Conservation (phyloP, 2,113 vertebrate genomes). For the Camelus dromedarius region DNA sequence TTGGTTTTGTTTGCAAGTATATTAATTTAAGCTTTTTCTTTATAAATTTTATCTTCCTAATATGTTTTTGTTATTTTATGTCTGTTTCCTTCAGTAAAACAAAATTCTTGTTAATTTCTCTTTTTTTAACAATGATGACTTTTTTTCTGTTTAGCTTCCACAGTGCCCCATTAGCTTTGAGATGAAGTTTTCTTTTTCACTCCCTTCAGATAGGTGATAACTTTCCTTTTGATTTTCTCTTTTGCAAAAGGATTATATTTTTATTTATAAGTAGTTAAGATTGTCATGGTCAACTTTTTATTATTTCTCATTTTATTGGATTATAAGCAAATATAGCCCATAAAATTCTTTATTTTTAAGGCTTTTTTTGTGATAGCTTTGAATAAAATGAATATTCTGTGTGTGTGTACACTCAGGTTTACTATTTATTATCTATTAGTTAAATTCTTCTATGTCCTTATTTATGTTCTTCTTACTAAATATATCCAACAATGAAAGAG, state of each 20-base stretch:
- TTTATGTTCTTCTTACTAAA: neutral
- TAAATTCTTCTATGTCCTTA: neutral
- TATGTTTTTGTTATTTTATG: conserved; percentile 24
- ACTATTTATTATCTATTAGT: conserved; percentile 29
- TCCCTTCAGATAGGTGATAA: neutral
- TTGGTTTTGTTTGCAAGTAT: neutral
- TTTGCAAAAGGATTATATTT: neutral
- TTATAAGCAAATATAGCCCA: neutral
- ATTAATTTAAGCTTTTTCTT: neutral
- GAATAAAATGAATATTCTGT: conserved; percentile 38
- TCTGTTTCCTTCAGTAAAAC: neutral
- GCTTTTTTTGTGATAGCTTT: neutral
- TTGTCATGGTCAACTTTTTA: conserved; percentile 7
- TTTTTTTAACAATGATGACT: conserved; percentile 8
- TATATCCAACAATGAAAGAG: neutral
- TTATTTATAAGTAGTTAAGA: conserved; percentile 12
- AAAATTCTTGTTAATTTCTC: neutral
- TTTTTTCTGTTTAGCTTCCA: conserved; percentile 21
- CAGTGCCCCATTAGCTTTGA: neutral
- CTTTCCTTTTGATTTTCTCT: conserved; percentile 19
- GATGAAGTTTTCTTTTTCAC: neutral
- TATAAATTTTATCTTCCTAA: neutral
- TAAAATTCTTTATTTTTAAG: conserved; percentile 25
- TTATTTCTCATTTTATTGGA: conserved; percentile 33
- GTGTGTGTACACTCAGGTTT: neutral